These are phyloP conservation scores for Clarias platycephalus DNA, from an alignment of 2,797 vertebrate species.

Conservation along the genomic window DNA sequence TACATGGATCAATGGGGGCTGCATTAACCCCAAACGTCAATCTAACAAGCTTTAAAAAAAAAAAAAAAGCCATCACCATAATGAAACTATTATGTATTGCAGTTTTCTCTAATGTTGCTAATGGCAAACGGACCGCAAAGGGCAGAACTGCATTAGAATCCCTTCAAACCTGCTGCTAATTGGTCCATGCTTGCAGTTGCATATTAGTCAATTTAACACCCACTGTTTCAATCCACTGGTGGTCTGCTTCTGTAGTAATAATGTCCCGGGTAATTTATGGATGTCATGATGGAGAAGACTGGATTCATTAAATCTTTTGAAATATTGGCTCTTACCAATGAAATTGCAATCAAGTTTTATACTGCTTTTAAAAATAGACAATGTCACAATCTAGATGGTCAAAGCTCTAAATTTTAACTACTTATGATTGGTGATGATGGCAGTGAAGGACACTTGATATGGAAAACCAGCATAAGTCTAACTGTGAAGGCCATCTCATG, in stretches of 20 bases:
- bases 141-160: slow-evolving; percentile 47
- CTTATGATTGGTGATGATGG: neutral
- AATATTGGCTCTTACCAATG: neutral
- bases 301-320: neutral
- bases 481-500: neutral
- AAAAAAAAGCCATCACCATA: slow-evolving; percentile 23
- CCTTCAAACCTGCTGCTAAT: slow-evolving; percentile 51
- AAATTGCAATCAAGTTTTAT: neutral
- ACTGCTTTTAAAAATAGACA: neutral
- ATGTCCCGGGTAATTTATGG: neutral
- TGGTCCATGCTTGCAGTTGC: slow-evolving; percentile 46
- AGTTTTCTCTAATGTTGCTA: slow-evolving; percentile 49
- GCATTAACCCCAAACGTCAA: slow-evolving; percentile 51
- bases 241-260: slow-evolving; percentile 33
- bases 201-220: slow-evolving; percentile 45
- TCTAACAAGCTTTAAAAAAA: slow-evolving; percentile 24
- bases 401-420: neutral
- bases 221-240: slow-evolving; percentile 25
- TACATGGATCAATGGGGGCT: slow-evolving; percentile 41
- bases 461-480: neutral
- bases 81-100: slow-evolving; percentile 45
- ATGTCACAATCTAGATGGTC: neutral
- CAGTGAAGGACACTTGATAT: neutral
- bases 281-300: neutral
- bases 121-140: slow-evolving; percentile 37